Base-by-base conservation (phyloP, 2,113 vertebrate genomes). In the Hemicordylus capensis region DNA sequence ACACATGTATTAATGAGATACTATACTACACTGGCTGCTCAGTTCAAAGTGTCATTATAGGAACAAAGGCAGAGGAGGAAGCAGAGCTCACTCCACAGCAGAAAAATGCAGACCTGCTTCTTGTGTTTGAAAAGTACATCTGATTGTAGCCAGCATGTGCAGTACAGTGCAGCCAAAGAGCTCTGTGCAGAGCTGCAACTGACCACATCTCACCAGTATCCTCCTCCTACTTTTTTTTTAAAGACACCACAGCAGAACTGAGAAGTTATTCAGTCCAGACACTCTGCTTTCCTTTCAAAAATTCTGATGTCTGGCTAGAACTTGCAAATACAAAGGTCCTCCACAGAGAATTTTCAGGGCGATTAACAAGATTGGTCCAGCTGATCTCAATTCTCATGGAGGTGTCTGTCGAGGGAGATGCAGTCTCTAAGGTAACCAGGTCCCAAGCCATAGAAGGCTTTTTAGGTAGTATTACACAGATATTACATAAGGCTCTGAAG, bases 321-420 rank as follows among this genome's bases (percentile, higher is more conserved):
- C 46, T 76, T 76, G 72, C 22, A 19, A 76, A 84, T 58, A 11
- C 39, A 61, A 20, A 66, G 17, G 14, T 34, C 20, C 31, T 73
- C 81, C 39, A 61, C 19, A 61, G 69, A 74, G 69, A 61, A 48
- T 61, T 46, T n/a, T 46, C 31, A 51, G 31, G 56, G 54, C 19
- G 56, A 83, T 83, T 76, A 76, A 67, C 19, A 67, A 76, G 73
- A 84, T 54, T 76, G 73, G 73, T 22, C 59, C 82, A 76, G 82
- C 61, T 66, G 73, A 84, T 84, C 61, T 76, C 56, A 44, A n/a
- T 76, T 48, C 59, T 54, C 72, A 31, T 39, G 82, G 58, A 51
- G 72, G 66, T 31, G 14, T 22, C 31, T 63, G 59, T 5, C 17
- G 39, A 67, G 73, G 66, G 61, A 76, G 26, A 84, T 15, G 11